Conservation (phyloP, 30 jellyfish, hydroid and myxozoan species). For the Sanderia malayensis region DNA sequence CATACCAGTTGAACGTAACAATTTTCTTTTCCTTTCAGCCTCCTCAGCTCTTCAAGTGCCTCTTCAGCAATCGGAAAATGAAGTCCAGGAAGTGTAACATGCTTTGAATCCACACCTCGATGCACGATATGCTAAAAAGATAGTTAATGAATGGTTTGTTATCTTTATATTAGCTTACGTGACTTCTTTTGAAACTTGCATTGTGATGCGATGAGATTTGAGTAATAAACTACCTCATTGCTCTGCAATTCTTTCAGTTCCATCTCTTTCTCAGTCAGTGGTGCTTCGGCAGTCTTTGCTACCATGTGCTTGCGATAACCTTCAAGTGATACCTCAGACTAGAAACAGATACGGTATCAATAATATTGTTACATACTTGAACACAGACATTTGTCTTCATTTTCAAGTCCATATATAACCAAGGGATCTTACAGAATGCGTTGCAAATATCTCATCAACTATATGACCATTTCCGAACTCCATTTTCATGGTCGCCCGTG, state of each 20-base stretch:
- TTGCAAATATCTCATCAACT: constrained; percentile 84
- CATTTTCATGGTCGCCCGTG: constrained; percentile 79
- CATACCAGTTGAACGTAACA: constrained; percentile 85
- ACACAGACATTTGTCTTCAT: too few species aligned
- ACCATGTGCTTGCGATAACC: constrained; percentile 77
- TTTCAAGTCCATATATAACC: too few species aligned
- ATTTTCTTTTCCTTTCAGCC: constrained; percentile 59
- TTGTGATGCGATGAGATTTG: too few species aligned
- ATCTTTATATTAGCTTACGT: too few species aligned
- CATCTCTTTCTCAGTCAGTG: constrained; percentile 74
- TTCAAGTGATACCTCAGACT: constrained; percentile 66
- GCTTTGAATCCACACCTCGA: constrained; percentile 72
- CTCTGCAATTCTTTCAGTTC: constrained; percentile 69
- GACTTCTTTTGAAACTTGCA: too few species aligned
- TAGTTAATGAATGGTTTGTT: too few species aligned
- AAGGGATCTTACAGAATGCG: constrained; percentile 35
- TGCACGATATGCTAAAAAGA: constrained; percentile 47
- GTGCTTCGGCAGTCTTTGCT: constrained; percentile 70
- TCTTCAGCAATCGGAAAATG: constrained; percentile 81
- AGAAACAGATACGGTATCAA: too few species aligned
- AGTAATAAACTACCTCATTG: constrained; percentile 32
- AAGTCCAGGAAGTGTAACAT: constrained; percentile 86
- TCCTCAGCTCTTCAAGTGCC: constrained; percentile 66
- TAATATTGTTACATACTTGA: too few species aligned
- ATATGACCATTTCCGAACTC: constrained; percentile 97